phyloP scores from a whole-genome alignment of 2,797 vertebrate genomes.

The Acanthiza pusilla region DNA sequence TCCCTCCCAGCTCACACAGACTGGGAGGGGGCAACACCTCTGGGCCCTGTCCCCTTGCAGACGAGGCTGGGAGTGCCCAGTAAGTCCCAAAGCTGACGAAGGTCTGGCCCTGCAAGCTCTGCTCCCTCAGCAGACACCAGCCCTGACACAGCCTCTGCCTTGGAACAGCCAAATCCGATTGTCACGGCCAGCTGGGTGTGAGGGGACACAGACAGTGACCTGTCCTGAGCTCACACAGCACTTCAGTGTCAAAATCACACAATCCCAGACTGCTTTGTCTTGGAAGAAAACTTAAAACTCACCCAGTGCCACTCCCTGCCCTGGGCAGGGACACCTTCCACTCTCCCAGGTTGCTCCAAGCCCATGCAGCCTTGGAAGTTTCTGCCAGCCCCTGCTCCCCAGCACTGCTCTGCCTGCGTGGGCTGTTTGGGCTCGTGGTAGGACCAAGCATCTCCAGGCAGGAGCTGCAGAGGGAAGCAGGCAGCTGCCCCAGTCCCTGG shows the following conservation, averaged over 20 bases:
- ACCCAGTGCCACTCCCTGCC: not conserved
- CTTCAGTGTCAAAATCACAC: not conserved
- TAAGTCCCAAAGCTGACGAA: not conserved
- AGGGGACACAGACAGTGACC: not conserved
- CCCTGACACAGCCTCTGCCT: not conserved
- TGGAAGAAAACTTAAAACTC: not conserved
- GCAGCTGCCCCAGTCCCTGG: not conserved
- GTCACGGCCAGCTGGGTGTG: not conserved
- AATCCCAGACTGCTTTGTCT: not conserved
- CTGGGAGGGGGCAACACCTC: not conserved
- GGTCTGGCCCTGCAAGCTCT: not conserved
- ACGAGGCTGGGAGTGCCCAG: not conserved
- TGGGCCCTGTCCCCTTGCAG: not conserved
- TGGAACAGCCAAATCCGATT: not conserved
- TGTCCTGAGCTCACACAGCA: not conserved
- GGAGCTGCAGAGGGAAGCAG: not conserved
- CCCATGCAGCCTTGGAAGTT: not conserved
- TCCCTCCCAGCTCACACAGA: not conserved
- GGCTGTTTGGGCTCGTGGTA: not conserved
- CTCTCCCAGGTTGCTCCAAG: not conserved
- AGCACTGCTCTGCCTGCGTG: not conserved
- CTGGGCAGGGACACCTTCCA: not conserved
- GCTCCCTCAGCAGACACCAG: not conserved
- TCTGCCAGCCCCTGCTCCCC: not conserved
- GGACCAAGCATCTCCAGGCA: not conserved